Evolutionary conservation across 1,140 invertebrate genomes (phyloP).

Genomic region (Anagrus nilaparvatae): DNA sequence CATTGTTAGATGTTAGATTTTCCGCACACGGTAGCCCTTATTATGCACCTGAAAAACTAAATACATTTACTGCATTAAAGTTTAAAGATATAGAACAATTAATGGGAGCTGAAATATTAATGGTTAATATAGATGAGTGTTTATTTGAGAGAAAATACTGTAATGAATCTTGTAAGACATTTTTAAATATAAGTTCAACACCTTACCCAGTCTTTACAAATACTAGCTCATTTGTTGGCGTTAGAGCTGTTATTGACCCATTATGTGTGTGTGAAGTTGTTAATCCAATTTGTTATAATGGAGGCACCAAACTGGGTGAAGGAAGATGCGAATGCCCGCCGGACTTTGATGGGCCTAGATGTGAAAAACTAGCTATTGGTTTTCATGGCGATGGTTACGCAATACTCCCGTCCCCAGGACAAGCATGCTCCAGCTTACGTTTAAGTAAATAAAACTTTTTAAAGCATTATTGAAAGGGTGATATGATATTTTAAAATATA

Average conservation of each 20-base stretch:
- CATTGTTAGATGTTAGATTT: constrained; percentile 71
- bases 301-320: constrained; percentile 54
- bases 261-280: constrained; percentile 57
- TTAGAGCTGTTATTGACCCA: constrained; percentile 67
- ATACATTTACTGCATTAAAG: constrained; percentile 61
- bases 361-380: constrained; percentile 77
- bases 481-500: not conserved
- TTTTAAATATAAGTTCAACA: constrained; percentile 57
- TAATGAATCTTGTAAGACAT: constrained; percentile 61
- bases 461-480: not conserved
- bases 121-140: constrained; percentile 84
- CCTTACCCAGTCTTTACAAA: constrained; percentile 79
- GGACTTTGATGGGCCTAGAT: constrained; percentile 76
- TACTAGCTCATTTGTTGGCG: constrained; percentile 79
- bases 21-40: constrained; percentile 88
- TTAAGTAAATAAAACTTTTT: constrained; percentile 34
- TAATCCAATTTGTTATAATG: constrained; percentile 55
- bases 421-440: constrained; percentile 67
- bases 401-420: constrained; percentile 68
- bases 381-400: constrained; percentile 83
- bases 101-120: constrained; percentile 60
- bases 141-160: constrained; percentile 62
- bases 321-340: constrained; percentile 51
- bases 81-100: constrained; percentile 58
- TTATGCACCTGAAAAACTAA: constrained; percentile 73